A percentile compares a stretch with the other conserved stretches of the same genome.
phyloP scores from a whole-genome alignment of 1,140 invertebrate genomes.

The Camponotus pennsylvanicus region DNA sequence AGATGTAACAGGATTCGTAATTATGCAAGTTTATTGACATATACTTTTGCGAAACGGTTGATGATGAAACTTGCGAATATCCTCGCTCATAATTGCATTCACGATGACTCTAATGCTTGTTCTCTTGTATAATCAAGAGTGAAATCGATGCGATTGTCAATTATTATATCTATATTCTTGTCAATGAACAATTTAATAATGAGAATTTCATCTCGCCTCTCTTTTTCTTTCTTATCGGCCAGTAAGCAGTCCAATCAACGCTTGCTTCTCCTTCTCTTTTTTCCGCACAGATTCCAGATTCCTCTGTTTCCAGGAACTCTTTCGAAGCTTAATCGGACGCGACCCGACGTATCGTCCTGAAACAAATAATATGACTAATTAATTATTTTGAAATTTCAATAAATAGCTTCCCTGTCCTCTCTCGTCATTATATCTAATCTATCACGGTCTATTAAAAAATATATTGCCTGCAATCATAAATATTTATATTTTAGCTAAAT shows the following conservation, averaged over 20 bases:
- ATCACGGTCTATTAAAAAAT: neutral
- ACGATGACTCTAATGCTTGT: neutral
- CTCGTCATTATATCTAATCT: too few relatives aligned
- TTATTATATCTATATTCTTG: neutral
- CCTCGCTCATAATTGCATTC: neutral
- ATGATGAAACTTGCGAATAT: neutral
- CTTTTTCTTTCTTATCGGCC: constrained; percentile 75
- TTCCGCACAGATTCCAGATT: constrained; percentile 97
- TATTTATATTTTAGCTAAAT: neutral
- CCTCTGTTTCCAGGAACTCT: constrained; percentile 98
- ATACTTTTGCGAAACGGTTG: neutral
- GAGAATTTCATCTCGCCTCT: constrained; percentile 51
- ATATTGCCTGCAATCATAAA: neutral
- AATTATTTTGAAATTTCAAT: neutral
- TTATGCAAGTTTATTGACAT: constrained; percentile 24
- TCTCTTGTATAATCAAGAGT: neutral
- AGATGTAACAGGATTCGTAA: neutral
- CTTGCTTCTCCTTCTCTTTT: constrained; percentile 97
- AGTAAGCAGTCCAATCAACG: constrained; percentile 91
- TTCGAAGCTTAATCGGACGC: constrained; percentile 98
- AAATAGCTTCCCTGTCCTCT: neutral
- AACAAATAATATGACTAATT: constrained; percentile 70
- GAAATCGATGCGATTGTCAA: neutral
- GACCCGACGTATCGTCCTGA: constrained; percentile 98
- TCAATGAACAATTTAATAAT: neutral